Evolutionary conservation across 2,797 vertebrate species (phyloP), one percentile per base, ranked within the genome.

Genomic region (Epinephelus malabaricus): DNA sequence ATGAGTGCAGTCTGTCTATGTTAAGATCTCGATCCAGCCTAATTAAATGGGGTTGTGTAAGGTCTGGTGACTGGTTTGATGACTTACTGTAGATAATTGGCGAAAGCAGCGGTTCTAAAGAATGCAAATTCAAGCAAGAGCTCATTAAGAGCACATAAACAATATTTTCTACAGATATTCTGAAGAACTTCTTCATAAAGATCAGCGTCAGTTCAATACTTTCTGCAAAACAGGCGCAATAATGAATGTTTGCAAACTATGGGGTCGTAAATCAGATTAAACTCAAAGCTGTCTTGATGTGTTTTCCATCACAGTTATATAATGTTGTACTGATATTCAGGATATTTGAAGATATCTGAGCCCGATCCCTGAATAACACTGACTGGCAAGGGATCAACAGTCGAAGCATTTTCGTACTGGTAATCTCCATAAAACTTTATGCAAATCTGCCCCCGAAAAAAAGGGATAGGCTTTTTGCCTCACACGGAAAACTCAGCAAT

Each of bases 371-470:
- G 53, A 83, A 85, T 85, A 86, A 91, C 73, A 70, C 51, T 54
- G 78, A 76, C 69, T 79, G 68, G 76, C 76, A 82, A 74, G 21
- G 69, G 51, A 85, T 87, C 73, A 87, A 75, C 60, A 80, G 80
- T 78, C 5, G 7, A 83, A 79, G 60, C 43, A 74, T 83, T 82
- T 83, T 61, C 86, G 49, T 54, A 21, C 45, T 73, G 54, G 40
- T 88, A 88, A 89, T 88, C 76, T 88, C 73, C 78, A 85, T 88
- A 84, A 86, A 88, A 85, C 70, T 69, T 88, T 50, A 87, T 86
- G 84, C 76, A 86, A 91, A 89, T 89, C 56, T 73, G 59, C 13
- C 10, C 13, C 10, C 62, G 43, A 59, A 71, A 78, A 84, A 76
- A 51, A 27, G 19, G 46, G 14, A 23, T 2, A 56, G 50, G 14